Evolutionary conservation across 2,113 vertebrate species (phyloP).

Genomic region (Tricholaema leucomelas): DNA sequence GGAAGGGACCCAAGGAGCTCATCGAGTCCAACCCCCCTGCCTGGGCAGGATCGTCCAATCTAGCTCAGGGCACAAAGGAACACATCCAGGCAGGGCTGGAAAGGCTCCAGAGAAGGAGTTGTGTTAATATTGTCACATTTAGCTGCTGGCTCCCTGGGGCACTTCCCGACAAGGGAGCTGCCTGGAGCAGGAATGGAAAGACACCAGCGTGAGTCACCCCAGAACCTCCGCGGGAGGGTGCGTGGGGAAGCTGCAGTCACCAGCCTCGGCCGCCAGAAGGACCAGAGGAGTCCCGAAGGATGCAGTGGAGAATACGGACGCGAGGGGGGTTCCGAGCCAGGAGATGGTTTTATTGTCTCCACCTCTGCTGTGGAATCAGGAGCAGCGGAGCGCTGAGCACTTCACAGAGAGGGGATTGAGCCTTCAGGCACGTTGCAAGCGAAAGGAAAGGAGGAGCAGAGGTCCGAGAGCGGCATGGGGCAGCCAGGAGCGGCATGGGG

Average conservation of each 20-base stretch:
- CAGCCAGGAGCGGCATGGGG: rapidly evolving
- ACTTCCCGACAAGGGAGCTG: background rate
- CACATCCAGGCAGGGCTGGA: too few species aligned
- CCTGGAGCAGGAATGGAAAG: background rate
- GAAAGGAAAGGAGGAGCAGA: background rate
- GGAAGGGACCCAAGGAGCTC: too few species aligned
- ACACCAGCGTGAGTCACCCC: background rate
- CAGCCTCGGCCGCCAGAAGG: background rate
- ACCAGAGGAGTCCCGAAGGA: background rate
- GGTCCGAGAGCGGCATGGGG: rapidly evolving
- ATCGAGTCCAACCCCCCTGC: too few species aligned
- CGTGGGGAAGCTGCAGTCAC: background rate
- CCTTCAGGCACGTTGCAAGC: background rate
- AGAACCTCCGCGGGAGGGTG: background rate
- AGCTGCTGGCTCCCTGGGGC: too few species aligned
- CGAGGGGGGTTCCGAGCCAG: background rate
- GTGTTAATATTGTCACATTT: too few species aligned
- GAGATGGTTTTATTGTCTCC: conserved; percentile 42
- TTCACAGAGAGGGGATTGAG: background rate
- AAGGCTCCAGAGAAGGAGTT: too few species aligned
- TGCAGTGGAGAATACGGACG: background rate
- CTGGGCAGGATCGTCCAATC: too few species aligned
- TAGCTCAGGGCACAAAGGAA: too few species aligned
- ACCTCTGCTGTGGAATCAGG: background rate
- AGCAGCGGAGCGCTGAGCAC: background rate